Evolutionary conservation across 2,888 invertebrate genomes (phyloP).

Genomic region (Tipula vernalis): DNA sequence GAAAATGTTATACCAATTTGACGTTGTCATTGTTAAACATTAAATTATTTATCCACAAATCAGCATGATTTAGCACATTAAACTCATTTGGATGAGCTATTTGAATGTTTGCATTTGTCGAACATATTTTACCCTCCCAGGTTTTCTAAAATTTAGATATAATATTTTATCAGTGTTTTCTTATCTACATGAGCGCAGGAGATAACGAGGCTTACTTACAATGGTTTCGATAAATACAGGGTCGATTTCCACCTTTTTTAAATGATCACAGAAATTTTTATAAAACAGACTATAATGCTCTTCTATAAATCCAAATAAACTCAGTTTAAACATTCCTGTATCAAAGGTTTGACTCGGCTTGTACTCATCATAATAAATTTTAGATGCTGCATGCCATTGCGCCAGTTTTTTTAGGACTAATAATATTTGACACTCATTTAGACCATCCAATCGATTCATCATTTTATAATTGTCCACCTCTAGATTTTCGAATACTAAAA

Average conservation of each 20-base stretch:
- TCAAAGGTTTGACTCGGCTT: background rate
- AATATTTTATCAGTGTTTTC: too few relatives aligned
- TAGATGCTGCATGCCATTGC: background rate
- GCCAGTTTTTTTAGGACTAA: background rate
- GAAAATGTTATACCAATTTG: background rate
- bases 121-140: background rate
- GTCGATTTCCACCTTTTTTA: background rate
- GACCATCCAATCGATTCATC: background rate
- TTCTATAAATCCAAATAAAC: background rate
- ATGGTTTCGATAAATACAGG: background rate
- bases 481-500: background rate
- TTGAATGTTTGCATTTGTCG: background rate
- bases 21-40: constrained; percentile 29
- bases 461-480: background rate
- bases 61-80: constrained; percentile 38
- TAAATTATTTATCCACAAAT: constrained; percentile 38
- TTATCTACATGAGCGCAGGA: background rate
- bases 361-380: background rate
- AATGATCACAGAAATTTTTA: background rate
- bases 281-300: background rate
- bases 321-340: background rate
- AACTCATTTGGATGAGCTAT: constrained; percentile 21
- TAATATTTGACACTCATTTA: background rate
- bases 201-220: background rate
- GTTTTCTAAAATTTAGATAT: background rate